Percentiles rank a stretch among this genome's conserved stretches.
These are phyloP conservation scores for Plecturocebus donacophilus DNA, from an alignment of 2,113 vertebrate genomes.

Conservation along the genomic window DNA sequence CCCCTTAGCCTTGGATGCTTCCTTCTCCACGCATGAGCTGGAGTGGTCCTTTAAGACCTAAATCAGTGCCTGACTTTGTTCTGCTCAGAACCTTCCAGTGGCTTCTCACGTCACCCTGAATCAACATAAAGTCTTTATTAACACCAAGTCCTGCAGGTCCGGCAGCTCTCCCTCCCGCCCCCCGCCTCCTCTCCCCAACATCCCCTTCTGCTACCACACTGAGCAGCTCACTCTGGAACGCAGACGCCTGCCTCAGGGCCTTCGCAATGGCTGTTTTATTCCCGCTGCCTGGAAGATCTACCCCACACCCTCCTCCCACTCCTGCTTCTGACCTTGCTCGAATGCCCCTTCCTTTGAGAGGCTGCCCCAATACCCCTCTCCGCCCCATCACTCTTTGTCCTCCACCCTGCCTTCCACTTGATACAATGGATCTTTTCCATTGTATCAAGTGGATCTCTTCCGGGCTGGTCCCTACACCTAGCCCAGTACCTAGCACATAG, in stretches of 20 bases:
- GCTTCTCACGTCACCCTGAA: not conserved
- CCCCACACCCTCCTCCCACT: not conserved
- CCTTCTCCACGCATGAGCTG: not conserved
- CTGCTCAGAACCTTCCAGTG: not conserved
- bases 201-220: not conserved
- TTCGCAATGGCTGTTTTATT: not conserved
- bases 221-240: not conserved
- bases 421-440: not conserved
- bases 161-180: not conserved
- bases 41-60: not conserved
- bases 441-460: too few species aligned
- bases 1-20: not conserved
- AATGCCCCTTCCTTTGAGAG: not conserved
- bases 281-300: not conserved
- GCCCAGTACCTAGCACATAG: not conserved
- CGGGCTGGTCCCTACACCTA: not conserved
- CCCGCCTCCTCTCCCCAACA: too few species aligned
- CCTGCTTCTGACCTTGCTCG: accelerated
- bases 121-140: not conserved
- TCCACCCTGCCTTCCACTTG: not conserved
- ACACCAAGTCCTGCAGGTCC: not conserved
- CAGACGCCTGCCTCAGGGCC: not conserved
- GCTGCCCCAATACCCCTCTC: not conserved
- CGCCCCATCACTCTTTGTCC: not conserved
- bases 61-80: not conserved